Evolutionary conservation across 2,797 vertebrate species (phyloP).

Genomic region (Numenius phaeopus): DNA sequence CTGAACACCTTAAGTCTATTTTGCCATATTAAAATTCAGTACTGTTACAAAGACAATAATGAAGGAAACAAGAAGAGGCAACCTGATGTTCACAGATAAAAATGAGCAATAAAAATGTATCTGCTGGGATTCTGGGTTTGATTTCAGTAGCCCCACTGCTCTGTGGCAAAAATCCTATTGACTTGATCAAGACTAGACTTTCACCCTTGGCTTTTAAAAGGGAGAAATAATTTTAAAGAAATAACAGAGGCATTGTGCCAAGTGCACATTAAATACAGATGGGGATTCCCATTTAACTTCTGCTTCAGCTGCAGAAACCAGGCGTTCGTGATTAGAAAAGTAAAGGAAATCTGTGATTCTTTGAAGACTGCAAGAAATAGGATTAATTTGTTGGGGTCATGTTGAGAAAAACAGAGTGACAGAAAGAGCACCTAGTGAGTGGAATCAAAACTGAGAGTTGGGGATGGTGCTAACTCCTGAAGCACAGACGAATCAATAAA

Average conservation of each 20-base stretch:
- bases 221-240: slow-evolving; percentile 39
- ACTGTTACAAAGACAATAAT: neutral
- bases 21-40: neutral
- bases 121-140: neutral
- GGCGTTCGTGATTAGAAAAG: neutral
- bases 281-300: slow-evolving; percentile 24
- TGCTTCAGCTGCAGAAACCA: slow-evolving; percentile 17
- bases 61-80: neutral
- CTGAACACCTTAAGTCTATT: neutral
- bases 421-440: neutral
- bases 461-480: neutral
- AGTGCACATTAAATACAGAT: slow-evolving; percentile 31
- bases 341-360: neutral
- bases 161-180: neutral
- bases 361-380: neutral
- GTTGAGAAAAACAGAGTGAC: neutral
- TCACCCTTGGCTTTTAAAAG: slow-evolving; percentile 16
- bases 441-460: neutral
- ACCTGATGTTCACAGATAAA: neutral
- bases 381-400: neutral
- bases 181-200: neutral
- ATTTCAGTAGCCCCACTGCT: neutral
- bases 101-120: neutral
- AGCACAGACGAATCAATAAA: neutral
- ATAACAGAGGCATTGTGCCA: neutral